phyloP scores from a whole-genome alignment of 2,113 vertebrate genomes.

The Axis porcinus region DNA sequence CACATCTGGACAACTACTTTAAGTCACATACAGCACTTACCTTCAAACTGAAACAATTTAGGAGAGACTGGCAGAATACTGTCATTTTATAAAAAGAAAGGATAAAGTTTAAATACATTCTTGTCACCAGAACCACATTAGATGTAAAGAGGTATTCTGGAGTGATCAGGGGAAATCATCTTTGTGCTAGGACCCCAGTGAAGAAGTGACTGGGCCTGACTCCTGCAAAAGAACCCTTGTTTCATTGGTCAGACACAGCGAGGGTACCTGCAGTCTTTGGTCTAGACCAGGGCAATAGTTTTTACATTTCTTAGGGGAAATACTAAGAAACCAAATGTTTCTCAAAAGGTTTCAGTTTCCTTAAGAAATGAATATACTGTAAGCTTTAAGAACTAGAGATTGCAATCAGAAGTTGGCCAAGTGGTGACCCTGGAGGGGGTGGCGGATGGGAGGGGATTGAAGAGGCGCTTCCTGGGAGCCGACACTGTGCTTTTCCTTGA shows the following conservation, averaged over 20 bases:
- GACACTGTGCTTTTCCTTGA: not conserved
- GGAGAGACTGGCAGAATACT: constrained; percentile 59
- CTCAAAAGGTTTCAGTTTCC: not conserved
- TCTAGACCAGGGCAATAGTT: not conserved
- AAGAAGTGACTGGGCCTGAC: not conserved
- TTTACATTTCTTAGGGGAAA: not conserved
- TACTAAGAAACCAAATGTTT: not conserved
- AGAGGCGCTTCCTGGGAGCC: not conserved
- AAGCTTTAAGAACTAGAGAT: not conserved
- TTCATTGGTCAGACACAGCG: not conserved
- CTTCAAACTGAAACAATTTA: constrained; percentile 63
- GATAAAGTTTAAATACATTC: constrained; percentile 55
- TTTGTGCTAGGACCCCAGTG: not conserved
- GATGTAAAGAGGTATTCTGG: not conserved
- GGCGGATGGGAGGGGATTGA: not conserved
- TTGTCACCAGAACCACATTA: constrained; percentile 14
- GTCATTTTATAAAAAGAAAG: constrained; percentile 69
- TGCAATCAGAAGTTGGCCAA: not conserved
- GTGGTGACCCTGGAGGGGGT: not conserved
- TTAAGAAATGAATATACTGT: not conserved
- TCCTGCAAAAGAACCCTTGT: not conserved
- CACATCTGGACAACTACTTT: constrained; percentile 48
- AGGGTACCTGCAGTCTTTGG: not conserved
- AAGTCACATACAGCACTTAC: constrained; percentile 55
- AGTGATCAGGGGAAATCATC: not conserved